Conservation (phyloP, 2,113 vertebrate genomes). For the Mobula hypostoma region DNA sequence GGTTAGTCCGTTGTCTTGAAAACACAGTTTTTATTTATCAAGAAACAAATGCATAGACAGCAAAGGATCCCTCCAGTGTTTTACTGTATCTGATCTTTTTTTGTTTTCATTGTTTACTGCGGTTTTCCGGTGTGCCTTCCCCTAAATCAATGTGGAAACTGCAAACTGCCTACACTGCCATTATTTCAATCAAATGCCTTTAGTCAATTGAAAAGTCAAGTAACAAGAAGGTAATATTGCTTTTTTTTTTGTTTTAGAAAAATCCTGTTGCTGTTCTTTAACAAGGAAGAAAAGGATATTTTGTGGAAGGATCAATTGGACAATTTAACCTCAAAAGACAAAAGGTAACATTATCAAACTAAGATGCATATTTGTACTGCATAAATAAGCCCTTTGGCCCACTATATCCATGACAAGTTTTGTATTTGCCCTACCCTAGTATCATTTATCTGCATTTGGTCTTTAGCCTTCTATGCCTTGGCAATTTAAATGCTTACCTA, state of each 20-base stretch:
- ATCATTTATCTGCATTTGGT: too few relatives aligned
- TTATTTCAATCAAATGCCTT: neutral
- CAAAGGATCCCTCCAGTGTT: neutral
- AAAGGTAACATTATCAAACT: constrained; percentile 59
- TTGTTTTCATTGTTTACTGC: neutral
- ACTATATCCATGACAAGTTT: too few relatives aligned
- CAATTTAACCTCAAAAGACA: constrained; percentile 61
- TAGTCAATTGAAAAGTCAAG: neutral
- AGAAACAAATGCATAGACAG: neutral
- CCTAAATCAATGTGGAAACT: too few relatives aligned
- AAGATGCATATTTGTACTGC: too few relatives aligned
- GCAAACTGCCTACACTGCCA: neutral
- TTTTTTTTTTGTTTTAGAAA: constrained; percentile 54
- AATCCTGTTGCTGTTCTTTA: constrained; percentile 82
- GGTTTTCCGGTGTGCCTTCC: neutral
- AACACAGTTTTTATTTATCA: neutral
- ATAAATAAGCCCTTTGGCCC: too few relatives aligned
- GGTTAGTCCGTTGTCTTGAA: neutral
- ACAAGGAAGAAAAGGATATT: constrained; percentile 80
- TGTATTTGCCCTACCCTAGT: too few relatives aligned
- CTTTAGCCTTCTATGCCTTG: too few relatives aligned
- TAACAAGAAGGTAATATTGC: neutral
- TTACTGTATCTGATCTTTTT: neutral
- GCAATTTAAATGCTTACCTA: too few relatives aligned
- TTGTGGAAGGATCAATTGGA: constrained; percentile 78